Evolutionary conservation across 2,888 invertebrate species (phyloP), one percentile per base, ranked within the genome.

Genomic region (Volucella inflata): DNA sequence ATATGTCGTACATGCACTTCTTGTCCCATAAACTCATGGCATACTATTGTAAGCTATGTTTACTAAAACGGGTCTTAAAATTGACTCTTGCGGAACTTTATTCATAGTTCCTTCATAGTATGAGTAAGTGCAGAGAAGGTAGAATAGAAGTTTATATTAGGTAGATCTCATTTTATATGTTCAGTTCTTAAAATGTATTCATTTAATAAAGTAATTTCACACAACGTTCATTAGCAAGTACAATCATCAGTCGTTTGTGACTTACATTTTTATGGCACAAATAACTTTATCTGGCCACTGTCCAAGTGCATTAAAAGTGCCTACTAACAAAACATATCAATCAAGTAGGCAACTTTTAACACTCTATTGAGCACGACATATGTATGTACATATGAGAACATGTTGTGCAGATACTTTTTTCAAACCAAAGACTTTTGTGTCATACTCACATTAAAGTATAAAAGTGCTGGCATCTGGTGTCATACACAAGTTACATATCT

Each of bases 281-380:
- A 68, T 14, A 21, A 68, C 48, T 40, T 48, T 62, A 16, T 55
- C 42, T 78, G 51, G 50, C 14, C 44, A 68, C 46, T 48, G 38
- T 46, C 40, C 16, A 46, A 72, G 62, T 30, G 48, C 42, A 57
- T 59, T 44, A 2, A 40, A 14, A n/a, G 21, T n/a, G 9, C 59
- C 17, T 14, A 60, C 72, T 71, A 38, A 70, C 64, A 64, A 75
- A 65, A 64, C 62, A 50, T 64, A 81, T 75, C 75, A 81, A 81
- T 75, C 80, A 81, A 81, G 30, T 30, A 30, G 4, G 8, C 75
- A 46, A 57, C 64, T 57, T 17, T 44, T 55, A 46, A 64, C 71
- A 64, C 62, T 76, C 36, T 62, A 81, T 75, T 81, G 48, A 60
- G 30, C 21, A 36, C 46, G 12, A 17, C 3, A 36, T 55, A 36